Percentiles rank a stretch among this genome's conserved stretches.
These are phyloP conservation scores for Phragmatobia fuliginosa DNA, from an alignment of 2,888 invertebrate species.

Conservation along the genomic window DNA sequence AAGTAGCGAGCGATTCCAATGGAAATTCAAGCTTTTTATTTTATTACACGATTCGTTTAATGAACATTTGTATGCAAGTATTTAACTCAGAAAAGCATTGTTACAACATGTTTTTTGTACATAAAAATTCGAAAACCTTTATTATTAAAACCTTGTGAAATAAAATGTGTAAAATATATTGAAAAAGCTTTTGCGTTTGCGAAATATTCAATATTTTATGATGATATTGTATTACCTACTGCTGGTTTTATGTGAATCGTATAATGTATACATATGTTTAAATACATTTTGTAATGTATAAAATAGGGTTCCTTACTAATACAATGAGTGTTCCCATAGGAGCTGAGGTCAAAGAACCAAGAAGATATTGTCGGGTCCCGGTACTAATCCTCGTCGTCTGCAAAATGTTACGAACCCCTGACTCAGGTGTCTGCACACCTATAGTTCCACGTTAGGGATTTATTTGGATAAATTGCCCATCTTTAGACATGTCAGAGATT, in stretches of 20 bases:
- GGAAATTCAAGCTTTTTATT: constrained; percentile 14
- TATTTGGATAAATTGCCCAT: constrained; percentile 23
- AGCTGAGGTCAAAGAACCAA: constrained; percentile 49
- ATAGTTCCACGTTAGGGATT: constrained; percentile 20
- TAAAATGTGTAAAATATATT: not conserved
- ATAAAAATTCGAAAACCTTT: not conserved
- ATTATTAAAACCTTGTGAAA: not conserved
- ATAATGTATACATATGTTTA: too few species aligned
- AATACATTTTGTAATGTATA: too few species aligned
- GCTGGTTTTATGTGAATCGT: too few species aligned
- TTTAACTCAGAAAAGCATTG: not conserved
- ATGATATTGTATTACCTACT: too few species aligned
- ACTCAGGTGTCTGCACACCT: constrained; percentile 50
- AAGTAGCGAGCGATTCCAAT: constrained; percentile 25
- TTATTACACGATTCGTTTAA: constrained; percentile 17
- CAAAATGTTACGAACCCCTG: constrained; percentile 30
- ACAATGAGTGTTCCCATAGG: constrained; percentile 30
- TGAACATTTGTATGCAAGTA: constrained; percentile 10
- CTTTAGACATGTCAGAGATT: constrained; percentile 11
- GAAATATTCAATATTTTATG: not conserved
- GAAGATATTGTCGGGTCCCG: constrained; percentile 38
- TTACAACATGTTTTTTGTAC: not conserved
- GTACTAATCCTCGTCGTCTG: constrained; percentile 49
- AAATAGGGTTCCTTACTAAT: constrained; percentile 2
- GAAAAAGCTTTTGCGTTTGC: not conserved